Evolutionary conservation across 2,797 vertebrate species (phyloP).

Genomic region (Oceanodroma leucorhoa): DNA sequence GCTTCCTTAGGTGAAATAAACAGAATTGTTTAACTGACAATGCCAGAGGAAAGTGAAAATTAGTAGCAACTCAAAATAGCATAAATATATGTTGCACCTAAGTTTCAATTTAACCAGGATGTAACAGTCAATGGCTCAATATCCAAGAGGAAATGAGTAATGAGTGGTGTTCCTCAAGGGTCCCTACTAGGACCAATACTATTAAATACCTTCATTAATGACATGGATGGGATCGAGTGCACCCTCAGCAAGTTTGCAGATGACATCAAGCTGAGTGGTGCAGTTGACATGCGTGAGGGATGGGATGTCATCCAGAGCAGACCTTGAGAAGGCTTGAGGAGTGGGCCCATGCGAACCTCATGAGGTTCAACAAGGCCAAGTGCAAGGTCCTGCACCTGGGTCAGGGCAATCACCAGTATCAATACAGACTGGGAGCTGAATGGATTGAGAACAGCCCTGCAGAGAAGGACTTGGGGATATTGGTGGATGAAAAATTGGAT

Average conservation of each 20-base stretch:
- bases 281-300: neutral
- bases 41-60: neutral
- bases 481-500: neutral
- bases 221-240: neutral
- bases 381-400: too few species aligned
- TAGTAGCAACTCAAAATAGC: neutral
- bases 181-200: neutral
- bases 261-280: neutral
- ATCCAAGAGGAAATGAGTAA: neutral
- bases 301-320: neutral
- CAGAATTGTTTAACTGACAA: neutral
- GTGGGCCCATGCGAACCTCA: accelerated
- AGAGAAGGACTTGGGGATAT: neutral
- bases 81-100: neutral
- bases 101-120: neutral
- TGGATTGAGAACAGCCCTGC: neutral
- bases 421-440: neutral
- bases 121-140: neutral
- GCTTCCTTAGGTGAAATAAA: neutral
- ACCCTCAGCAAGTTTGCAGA: neutral
- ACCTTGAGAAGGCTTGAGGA: neutral
- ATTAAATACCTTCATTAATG: neutral
- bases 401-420: neutral
- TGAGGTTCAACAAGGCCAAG: neutral
- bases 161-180: neutral